Percentiles rank a stretch among this genome's conserved stretches.
Evolutionary conservation across 2,888 invertebrate genomes (phyloP).

Genomic region (Caenorhabditis macrosperma): DNA sequence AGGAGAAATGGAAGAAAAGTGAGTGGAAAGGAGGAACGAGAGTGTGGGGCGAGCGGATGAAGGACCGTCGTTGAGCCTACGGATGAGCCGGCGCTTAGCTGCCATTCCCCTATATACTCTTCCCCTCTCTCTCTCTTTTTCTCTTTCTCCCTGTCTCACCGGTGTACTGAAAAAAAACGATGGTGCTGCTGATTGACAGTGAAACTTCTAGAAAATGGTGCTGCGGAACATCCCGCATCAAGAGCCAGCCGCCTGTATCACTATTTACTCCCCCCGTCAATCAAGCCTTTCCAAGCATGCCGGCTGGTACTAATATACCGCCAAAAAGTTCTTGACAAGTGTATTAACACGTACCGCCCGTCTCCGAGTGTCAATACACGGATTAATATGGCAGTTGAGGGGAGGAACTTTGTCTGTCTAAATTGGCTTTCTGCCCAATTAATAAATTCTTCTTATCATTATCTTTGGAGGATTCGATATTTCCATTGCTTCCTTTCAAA

Average conservation of each 20-base stretch:
- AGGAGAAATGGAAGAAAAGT: background rate
- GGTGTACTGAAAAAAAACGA: too few relatives aligned
- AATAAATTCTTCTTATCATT: too few relatives aligned
- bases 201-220: too few relatives aligned
- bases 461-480: too few relatives aligned
- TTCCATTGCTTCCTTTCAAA: too few relatives aligned
- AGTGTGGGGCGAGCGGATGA: background rate
- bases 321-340: conserved; percentile 46
- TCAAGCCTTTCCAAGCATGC: conserved; percentile 17
- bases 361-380: conserved; percentile 24
- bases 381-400: background rate
- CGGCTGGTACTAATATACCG: conserved; percentile 19
- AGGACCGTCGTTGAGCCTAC: conserved; percentile 59
- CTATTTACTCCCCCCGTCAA: too few relatives aligned
- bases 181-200: too few relatives aligned
- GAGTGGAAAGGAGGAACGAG: background rate
- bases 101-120: conserved; percentile 52
- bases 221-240: too few relatives aligned
- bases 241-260: too few relatives aligned
- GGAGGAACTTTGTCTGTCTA: too few relatives aligned
- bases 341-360: conserved; percentile 40
- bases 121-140: background rate
- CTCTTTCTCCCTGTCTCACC: too few relatives aligned
- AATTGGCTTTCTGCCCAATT: too few relatives aligned
- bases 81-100: conserved; percentile 63